Evolutionary conservation across 2,797 vertebrate genomes (phyloP).

Genomic region (Acestrorhynchus altus): DNA sequence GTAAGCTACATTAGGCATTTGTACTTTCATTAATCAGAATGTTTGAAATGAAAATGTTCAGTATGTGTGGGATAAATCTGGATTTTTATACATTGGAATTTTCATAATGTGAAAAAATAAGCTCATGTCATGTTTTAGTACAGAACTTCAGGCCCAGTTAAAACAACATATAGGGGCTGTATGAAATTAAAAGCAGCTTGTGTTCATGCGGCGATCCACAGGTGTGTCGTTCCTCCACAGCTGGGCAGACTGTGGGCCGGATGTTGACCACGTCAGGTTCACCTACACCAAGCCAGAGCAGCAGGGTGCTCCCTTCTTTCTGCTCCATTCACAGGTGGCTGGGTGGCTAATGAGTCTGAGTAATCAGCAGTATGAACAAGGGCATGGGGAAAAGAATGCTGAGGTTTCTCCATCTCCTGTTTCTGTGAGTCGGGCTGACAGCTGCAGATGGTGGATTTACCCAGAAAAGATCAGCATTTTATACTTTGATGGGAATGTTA

Average conservation of each 20-base stretch:
- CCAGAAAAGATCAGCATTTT: background rate
- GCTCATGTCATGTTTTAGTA: background rate
- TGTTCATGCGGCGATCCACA: conserved; percentile 33
- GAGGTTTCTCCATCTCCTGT: conserved; percentile 72
- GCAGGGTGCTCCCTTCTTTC: background rate
- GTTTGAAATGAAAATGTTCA: background rate
- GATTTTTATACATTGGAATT: background rate
- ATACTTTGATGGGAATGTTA: too few relatives aligned
- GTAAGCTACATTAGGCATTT: background rate
- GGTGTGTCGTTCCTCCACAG: conserved; percentile 35
- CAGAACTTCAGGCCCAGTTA: background rate
- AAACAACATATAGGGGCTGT: background rate
- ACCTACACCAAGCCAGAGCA: conserved; percentile 6
- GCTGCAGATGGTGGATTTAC: background rate
- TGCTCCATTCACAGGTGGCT: conserved; percentile 33
- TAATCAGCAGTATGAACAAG: conserved; percentile 9
- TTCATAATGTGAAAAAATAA: background rate
- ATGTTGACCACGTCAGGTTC: conserved; percentile 14
- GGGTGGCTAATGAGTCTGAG: conserved; percentile 56
- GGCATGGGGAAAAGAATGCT: conserved; percentile 53
- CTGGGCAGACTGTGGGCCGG: background rate
- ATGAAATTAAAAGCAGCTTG: conserved; percentile 7
- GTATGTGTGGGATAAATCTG: background rate
- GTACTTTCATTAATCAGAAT: background rate
- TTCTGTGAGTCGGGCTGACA: conserved; percentile 49